Evolutionary conservation across 2,113 vertebrate species (phyloP), one percentile per base, ranked within the genome.

Genomic region (Carassius auratus): DNA sequence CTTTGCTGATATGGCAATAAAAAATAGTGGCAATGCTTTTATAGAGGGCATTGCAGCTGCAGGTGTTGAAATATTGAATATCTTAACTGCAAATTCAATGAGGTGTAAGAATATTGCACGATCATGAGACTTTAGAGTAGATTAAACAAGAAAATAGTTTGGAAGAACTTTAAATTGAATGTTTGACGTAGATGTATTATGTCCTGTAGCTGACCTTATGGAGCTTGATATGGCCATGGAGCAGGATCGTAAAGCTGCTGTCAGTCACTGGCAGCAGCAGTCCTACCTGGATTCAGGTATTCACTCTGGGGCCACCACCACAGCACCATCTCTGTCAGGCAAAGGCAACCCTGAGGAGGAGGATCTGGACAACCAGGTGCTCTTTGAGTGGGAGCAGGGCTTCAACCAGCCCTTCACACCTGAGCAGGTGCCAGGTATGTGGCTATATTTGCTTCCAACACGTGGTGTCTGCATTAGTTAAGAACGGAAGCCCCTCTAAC

Each of bases 191-290:
- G 23, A 36, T 73, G 38, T 33, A 12, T 23, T 38, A 13, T 50
- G 9, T 79, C 14, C 0, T 90, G 23, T 55, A 99, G 98, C 98
- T 95, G 98, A 99, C 93, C 93, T 99, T 92, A 99, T 99, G 98
- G 98, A 99, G 93, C 87, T 99, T 92, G 98, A 99, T 93, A 99
- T 99, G 98, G 97, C 97, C 55, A 97, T 99, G 96, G 98, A 99
- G 91, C 96, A 95, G 26, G 98, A 99, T 91, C 96, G 97, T 83
- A 99, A 99, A 93, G 96, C 95, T 71, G 98, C 97, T 33, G 98
- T 99, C 42, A 98, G 96, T 89, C 98, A 99, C 30, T 99, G 98
- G 98, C 98, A 99, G 93, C 98, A 99, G 66, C 98, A 99, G 76
- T 98, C 97, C 0, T 99, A 99, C 89, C 93, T 99, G 93, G 98